Conservation (phyloP, 2,113 vertebrate species). For the Colius striatus region DNA sequence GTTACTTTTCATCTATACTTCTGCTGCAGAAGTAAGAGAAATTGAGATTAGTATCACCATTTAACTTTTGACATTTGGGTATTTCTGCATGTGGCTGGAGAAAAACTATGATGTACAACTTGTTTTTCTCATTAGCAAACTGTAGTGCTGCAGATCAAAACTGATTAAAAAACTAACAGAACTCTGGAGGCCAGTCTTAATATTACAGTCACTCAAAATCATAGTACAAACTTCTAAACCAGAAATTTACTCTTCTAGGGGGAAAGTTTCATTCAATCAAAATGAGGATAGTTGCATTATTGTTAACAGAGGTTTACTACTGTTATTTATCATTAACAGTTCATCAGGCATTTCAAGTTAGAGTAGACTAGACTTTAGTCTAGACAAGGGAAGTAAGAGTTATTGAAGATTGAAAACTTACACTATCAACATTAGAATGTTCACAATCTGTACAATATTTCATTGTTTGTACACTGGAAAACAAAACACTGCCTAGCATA, state of each 20-base stretch:
- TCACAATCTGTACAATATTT: background rate
- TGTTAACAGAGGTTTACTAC: background rate
- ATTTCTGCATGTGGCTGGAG: background rate
- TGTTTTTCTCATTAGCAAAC: background rate
- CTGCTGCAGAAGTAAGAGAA: background rate
- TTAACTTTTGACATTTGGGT: background rate
- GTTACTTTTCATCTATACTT: background rate
- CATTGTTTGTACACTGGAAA: background rate
- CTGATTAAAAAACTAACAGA: background rate
- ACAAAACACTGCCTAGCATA: background rate
- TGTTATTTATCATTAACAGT: background rate
- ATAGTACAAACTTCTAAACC: background rate
- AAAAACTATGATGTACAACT: background rate
- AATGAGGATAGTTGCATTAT: background rate
- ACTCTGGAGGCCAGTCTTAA: background rate
- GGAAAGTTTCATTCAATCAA: background rate
- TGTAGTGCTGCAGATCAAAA: background rate
- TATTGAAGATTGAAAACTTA: background rate
- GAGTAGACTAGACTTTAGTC: background rate
- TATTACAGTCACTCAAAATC: background rate
- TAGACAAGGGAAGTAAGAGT: background rate
- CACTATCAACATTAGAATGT: background rate
- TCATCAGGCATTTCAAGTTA: background rate
- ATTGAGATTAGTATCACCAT: background rate
- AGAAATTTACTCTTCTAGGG: background rate